Percentiles rank a stretch among this genome's conserved stretches.
Conservation (phyloP, 2,888 invertebrate genomes). For the Andrena praecox region DNA sequence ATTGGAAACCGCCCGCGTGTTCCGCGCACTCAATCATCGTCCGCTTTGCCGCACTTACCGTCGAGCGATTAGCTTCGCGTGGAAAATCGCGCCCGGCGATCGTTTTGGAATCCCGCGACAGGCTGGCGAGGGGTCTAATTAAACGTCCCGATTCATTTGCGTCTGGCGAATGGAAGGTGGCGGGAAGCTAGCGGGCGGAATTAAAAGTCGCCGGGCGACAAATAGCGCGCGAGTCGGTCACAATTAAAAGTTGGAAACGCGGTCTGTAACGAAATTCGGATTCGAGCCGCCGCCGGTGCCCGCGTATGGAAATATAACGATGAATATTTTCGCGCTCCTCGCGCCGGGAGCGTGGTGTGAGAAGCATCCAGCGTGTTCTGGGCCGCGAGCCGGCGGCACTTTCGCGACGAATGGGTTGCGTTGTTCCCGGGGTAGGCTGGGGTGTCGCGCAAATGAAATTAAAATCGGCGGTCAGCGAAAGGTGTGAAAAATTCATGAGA, state of each 20-base stretch:
- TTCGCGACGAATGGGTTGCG: neutral
- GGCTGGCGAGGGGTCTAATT: conserved; percentile 23
- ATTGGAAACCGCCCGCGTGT: neutral
- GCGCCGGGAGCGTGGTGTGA: neutral
- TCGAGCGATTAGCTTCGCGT: conserved; percentile 18
- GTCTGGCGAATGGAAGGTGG: neutral
- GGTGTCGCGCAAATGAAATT: too few species aligned
- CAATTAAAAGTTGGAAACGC: conserved; percentile 44
- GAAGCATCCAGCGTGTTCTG: neutral
- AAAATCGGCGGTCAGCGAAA: too few species aligned
- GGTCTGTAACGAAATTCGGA: conserved; percentile 9
- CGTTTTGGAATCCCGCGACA: conserved; percentile 5
- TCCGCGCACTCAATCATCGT: conserved; percentile 7
- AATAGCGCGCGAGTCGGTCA: conserved; percentile 17
- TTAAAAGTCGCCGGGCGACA: conserved; percentile 42
- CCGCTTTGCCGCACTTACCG: conserved; percentile 11
- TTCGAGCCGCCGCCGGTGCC: neutral
- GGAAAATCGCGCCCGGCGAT: conserved; percentile 11
- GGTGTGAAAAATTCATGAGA: too few species aligned
- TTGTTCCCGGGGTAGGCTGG: too few species aligned
- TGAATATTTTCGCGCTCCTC: neutral
- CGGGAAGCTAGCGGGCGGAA: conserved; percentile 6
- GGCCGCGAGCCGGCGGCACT: neutral
- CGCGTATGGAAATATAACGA: neutral
- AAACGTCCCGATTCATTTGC: conserved; percentile 31